These are phyloP conservation scores for Pardalotus punctatus DNA, from an alignment of 2,113 vertebrate genomes.

Conservation along the genomic window DNA sequence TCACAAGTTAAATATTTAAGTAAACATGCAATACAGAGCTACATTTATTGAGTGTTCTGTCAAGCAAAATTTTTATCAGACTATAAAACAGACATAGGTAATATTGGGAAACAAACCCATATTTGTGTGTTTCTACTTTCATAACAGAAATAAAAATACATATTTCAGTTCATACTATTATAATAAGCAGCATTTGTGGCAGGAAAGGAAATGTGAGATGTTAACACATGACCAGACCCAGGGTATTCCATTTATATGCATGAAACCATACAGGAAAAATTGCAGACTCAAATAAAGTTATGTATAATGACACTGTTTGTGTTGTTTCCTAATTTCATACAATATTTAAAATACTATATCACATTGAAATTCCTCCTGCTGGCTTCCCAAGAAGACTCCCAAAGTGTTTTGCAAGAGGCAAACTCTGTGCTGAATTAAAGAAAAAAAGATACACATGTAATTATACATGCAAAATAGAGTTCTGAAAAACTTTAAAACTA, in stretches of 20 bases:
- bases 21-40: not conserved
- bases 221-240: slow-evolving; percentile 29
- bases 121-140: slow-evolving; percentile 20
- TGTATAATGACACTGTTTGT: slow-evolving; percentile 26
- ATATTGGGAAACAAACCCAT: slow-evolving; percentile 18
- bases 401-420: not conserved
- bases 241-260: slow-evolving; percentile 44
- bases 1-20: slow-evolving; percentile 58
- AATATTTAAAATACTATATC: slow-evolving; percentile 23
- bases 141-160: slow-evolving; percentile 46
- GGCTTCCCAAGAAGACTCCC: not conserved
- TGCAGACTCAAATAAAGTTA: slow-evolving; percentile 33
- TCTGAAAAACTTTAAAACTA: not conserved
- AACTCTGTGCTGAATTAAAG: not conserved
- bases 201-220: slow-evolving; percentile 57
- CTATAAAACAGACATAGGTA: slow-evolving; percentile 37
- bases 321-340: slow-evolving; percentile 9
- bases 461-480: not conserved
- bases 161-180: slow-evolving; percentile 50
- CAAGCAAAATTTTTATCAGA: slow-evolving; percentile 34
- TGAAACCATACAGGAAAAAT: slow-evolving; percentile 55
- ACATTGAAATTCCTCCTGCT: slow-evolving; percentile 4
- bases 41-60: not conserved
- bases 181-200: slow-evolving; percentile 43
- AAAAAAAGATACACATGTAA: not conserved